phyloP scores from a whole-genome alignment of 2,888 invertebrate species.

The Ophraella communa region DNA sequence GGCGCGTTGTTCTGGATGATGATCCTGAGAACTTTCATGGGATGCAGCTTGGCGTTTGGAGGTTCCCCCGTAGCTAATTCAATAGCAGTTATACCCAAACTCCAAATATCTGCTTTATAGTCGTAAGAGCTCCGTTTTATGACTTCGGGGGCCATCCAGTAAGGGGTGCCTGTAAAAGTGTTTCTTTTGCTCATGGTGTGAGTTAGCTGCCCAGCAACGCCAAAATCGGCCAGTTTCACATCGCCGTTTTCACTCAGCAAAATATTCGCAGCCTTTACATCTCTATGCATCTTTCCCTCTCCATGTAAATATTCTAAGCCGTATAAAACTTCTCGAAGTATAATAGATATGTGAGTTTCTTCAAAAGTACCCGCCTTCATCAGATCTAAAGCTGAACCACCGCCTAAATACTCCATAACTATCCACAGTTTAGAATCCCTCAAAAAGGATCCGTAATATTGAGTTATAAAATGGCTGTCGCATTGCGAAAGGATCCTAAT shows the following conservation, averaged over 20 bases:
- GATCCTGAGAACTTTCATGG: conserved; percentile 93
- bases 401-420: conserved; percentile 99
- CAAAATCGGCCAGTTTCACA: conserved; percentile 97
- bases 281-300: conserved; percentile 96
- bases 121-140: conserved; percentile 96
- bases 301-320: conserved; percentile 98
- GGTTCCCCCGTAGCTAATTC: conserved; percentile 96
- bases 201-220: conserved; percentile 89
- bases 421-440: conserved; percentile 99
- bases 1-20: conserved; percentile 97
- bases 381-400: conserved; percentile 97
- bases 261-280: conserved; percentile 99
- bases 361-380: conserved; percentile 99
- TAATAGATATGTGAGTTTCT: conserved; percentile 99
- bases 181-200: conserved; percentile 92
- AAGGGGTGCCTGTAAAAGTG: conserved; percentile 93
- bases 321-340: conserved; percentile 95
- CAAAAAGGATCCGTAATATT: conserved; percentile 98
- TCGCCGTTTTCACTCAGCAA: conserved; percentile 97
- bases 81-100: conserved; percentile 94
- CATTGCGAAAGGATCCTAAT: conserved; percentile 99
- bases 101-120: conserved; percentile 97
- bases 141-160: conserved; percentile 97
- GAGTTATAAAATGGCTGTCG: conserved; percentile 98
- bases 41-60: conserved; percentile 95